phyloP scores from a whole-genome alignment of 2,888 invertebrate species.

The Acrobasis consociella region DNA sequence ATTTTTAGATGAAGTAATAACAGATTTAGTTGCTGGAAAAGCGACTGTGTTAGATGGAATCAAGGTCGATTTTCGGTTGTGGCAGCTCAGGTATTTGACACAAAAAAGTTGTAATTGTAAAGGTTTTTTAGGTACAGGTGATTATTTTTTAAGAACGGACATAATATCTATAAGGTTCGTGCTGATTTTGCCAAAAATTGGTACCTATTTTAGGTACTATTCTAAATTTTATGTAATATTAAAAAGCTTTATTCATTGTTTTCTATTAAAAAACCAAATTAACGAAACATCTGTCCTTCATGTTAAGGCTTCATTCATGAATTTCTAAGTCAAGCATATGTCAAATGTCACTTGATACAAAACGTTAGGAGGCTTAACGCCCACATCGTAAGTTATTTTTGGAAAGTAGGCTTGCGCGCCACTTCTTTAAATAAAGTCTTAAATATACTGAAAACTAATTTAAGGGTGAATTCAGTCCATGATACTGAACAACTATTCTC shows the following conservation, averaged over 20 bases:
- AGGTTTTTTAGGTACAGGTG: conserved; percentile 4
- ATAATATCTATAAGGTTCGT: background rate
- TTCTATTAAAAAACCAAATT: too few species aligned
- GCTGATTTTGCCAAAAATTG: background rate
- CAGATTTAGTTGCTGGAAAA: background rate
- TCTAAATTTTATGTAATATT: background rate
- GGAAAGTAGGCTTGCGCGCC: conserved; percentile 14
- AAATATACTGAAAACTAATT: too few species aligned
- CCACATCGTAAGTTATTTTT: conserved; percentile 8
- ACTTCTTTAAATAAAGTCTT: too few species aligned
- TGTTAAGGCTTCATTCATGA: conserved; percentile 1
- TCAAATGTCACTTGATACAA: conserved; percentile 5
- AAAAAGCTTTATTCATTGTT: too few species aligned
- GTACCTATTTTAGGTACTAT: background rate
- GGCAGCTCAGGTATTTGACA: conserved; percentile 2
- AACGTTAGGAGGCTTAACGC: conserved; percentile 3
- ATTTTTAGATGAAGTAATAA: conserved; percentile 19
- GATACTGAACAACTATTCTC: too few species aligned
- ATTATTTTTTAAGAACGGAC: background rate
- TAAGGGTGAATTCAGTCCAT: too few species aligned
- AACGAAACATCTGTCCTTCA: background rate
- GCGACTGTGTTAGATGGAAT: background rate
- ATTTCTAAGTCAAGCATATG: background rate
- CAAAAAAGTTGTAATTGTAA: conserved; percentile 14
- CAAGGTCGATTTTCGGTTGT: conserved; percentile 9